Conservation (phyloP, 2,113 vertebrate genomes). For the Coptodon bakossiorum region DNA sequence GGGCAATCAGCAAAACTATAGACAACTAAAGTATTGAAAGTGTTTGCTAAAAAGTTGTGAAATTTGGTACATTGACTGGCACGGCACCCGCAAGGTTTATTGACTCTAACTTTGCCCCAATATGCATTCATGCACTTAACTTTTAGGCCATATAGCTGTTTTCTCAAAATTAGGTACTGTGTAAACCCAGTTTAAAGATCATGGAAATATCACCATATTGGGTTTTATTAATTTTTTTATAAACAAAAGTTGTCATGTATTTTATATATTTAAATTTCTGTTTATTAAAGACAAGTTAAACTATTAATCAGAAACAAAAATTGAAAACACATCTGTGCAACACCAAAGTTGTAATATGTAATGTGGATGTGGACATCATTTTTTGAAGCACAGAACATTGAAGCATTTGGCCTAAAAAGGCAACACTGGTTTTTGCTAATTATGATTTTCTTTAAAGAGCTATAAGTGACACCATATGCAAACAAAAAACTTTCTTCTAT, state of each 20-base stretch:
- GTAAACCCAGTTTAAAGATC: background rate
- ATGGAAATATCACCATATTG: background rate
- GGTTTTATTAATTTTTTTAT: background rate
- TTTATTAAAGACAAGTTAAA: background rate
- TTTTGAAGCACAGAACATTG: background rate
- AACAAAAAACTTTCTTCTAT: background rate
- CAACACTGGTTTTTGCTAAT: background rate
- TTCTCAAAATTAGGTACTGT: background rate
- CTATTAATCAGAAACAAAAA: too few relatives aligned
- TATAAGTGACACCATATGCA: background rate
- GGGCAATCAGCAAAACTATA: background rate
- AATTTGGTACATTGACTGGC: background rate
- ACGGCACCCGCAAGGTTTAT: background rate
- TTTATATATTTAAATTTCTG: background rate
- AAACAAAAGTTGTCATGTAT: background rate
- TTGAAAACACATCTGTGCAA: background rate
- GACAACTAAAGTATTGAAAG: background rate
- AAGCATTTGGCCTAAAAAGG: background rate
- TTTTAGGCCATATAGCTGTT: background rate
- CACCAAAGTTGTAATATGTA: background rate
- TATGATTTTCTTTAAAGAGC: background rate
- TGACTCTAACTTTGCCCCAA: background rate
- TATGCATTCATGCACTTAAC: background rate
- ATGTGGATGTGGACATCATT: background rate
- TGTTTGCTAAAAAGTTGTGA: background rate